Evolutionary conservation across 2,888 invertebrate genomes (phyloP), one percentile per base, ranked within the genome.

Genomic region (Drosophila subquinaria): DNA sequence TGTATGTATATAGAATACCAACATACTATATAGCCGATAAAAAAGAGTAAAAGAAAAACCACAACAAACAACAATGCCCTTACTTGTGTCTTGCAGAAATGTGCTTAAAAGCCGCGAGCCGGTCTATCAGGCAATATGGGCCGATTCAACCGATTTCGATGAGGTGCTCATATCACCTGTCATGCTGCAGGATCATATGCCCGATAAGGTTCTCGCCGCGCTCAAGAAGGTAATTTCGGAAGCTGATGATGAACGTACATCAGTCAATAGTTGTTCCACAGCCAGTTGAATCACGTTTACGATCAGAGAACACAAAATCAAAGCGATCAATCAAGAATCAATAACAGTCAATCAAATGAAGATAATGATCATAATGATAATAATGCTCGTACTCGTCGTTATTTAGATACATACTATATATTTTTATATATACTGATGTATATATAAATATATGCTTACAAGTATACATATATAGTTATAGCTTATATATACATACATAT

Each of bases 141-240:
- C 96, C 0, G 95, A 96, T 76, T 96, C 96, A 81, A 95, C 95
- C 45, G 96, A 97, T 91, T 97, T 97, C 91, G 96, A 97, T 91
- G 96, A 97, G 93, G 97, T 97, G 20, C 94, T 97, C 61, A 97
- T 97, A 76, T 97, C 97, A 30, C 97, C 97, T 0, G 96, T 96
- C 56, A 97, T 97, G 97, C 94, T 97, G 71, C 96, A 97, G 92
- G 97, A 97, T 92, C 97, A 97, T 92, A 97, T 97, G 97, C 97
- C 97, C 35, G 97, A 97, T 91, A 96, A 95, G 92, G 96, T 97
- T 67, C 93, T 97, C 82, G 95, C 96, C 74, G 97, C 97, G 33
- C 94, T 97, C 73, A 95, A 96, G 93, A 96, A 97, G 96, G 97
- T 97, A 95, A 93, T 94, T 83, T 71, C 82, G 70, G 89, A 84